Percentiles rank a stretch among this genome's conserved stretches.
Conservation (phyloP, 2,888 invertebrate species). For the Erebia ligea region DNA sequence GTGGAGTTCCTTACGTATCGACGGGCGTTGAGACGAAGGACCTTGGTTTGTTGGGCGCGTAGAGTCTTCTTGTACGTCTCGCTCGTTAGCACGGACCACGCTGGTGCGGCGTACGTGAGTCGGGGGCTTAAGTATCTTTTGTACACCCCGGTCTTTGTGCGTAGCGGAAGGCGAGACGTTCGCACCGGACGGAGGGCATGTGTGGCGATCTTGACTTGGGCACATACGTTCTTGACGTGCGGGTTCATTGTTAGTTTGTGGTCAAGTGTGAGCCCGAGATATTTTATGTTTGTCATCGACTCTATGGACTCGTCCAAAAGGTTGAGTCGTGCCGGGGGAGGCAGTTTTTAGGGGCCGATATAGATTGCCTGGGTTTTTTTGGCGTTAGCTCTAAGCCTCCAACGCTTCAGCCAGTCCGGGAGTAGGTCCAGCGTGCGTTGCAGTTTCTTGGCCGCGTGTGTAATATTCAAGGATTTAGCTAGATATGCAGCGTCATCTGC, state of each 20-base stretch:
- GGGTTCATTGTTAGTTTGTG: neutral
- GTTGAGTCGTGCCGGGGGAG: too few relatives aligned
- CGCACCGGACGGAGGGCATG: neutral
- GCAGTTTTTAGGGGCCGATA: too few relatives aligned
- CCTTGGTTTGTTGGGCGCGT: neutral
- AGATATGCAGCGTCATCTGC: too few relatives aligned
- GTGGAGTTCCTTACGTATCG: too few relatives aligned
- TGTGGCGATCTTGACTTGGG: neutral
- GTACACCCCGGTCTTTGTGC: neutral
- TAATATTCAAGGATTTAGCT: too few relatives aligned
- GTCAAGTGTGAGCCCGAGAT: neutral
- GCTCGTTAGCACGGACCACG: neutral
- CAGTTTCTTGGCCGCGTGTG: too few relatives aligned
- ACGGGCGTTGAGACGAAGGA: too few relatives aligned
- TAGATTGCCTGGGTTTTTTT: too few relatives aligned
- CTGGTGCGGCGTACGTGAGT: neutral
- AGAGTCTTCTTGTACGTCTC: neutral
- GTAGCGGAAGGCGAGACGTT: neutral
- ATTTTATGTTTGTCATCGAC: neutral
- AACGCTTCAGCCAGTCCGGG: too few relatives aligned
- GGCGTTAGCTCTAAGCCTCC: too few relatives aligned
- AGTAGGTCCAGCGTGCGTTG: too few relatives aligned
- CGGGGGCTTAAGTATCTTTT: neutral
- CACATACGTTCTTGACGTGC: neutral
- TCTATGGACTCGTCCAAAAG: too few relatives aligned